Evolutionary conservation across 1,140 invertebrate species (phyloP).

Genomic region (Rhagoletis pomonella): DNA sequence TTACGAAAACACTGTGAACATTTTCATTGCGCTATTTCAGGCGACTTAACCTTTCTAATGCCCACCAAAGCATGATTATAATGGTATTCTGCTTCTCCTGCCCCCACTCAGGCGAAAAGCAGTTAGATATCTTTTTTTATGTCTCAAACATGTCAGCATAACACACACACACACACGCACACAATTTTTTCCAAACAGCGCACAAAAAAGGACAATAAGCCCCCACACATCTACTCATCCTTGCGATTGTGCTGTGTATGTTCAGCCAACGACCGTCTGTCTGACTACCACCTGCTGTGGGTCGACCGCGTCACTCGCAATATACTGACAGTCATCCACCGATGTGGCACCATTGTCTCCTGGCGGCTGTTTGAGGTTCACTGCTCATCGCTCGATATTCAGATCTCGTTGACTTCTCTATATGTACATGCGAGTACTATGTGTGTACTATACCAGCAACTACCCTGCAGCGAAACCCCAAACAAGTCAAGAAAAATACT

Average conservation of each 20-base stretch:
- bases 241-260: background rate
- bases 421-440: background rate
- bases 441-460: background rate
- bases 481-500: too few relatives aligned
- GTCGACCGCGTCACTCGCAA: background rate
- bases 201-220: background rate
- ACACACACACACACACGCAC: background rate
- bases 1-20: background rate
- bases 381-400: conserved; percentile 39
- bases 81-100: conserved; percentile 9
- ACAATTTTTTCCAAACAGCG: background rate
- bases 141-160: conserved; percentile 3
- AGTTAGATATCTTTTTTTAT: conserved; percentile 1
- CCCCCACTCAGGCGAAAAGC: background rate
- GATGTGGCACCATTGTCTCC: conserved; percentile 34
- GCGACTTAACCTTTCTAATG: conserved; percentile 54
- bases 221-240: conserved; percentile 11
- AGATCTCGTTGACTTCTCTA: background rate
- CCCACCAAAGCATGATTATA: conserved; percentile 52
- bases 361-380: conserved; percentile 41
- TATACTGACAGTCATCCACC: conserved; percentile 27
- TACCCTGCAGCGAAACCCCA: too few relatives aligned
- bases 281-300: conserved; percentile 48
- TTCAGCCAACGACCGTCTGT: conserved; percentile 5
- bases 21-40: conserved; percentile 45